Evolutionary conservation across 2,113 vertebrate genomes (phyloP).

Genomic region (Upupa epops): DNA sequence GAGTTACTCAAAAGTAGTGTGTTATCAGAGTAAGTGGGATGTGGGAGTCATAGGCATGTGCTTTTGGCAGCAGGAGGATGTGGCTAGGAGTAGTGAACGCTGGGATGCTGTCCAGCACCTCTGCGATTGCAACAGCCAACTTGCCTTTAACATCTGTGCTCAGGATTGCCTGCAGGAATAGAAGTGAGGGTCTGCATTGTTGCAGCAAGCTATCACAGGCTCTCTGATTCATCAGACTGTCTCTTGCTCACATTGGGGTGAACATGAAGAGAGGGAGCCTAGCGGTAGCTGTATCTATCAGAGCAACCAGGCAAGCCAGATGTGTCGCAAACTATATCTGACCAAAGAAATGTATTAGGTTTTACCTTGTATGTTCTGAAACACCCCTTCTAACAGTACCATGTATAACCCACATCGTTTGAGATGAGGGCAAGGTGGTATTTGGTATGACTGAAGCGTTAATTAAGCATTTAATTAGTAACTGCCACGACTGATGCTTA

Average conservation of each 20-base stretch:
- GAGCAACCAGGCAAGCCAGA: not conserved
- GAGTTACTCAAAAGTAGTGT: not conserved
- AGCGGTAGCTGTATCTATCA: not conserved
- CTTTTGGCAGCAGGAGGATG: not conserved
- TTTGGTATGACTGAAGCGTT: not conserved
- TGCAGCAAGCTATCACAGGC: not conserved
- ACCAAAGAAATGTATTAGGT: not conserved
- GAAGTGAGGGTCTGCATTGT: not conserved
- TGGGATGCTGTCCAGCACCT: not conserved
- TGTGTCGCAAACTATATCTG: not conserved
- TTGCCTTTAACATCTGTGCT: conserved; percentile 34
- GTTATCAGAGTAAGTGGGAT: not conserved
- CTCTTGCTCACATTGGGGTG: not conserved
- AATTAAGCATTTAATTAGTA: not conserved
- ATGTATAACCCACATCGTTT: not conserved
- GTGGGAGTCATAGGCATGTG: not conserved
- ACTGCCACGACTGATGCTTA: not conserved
- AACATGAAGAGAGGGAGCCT: not conserved
- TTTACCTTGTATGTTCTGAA: not conserved
- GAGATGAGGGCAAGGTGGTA: not conserved
- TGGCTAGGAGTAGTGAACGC: not conserved
- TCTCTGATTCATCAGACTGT: not conserved
- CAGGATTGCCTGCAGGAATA: not conserved
- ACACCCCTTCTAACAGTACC: not conserved
- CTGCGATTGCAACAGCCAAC: not conserved